phyloP scores from a whole-genome alignment of 2,888 invertebrate species.

The Craniophora ligustri region DNA sequence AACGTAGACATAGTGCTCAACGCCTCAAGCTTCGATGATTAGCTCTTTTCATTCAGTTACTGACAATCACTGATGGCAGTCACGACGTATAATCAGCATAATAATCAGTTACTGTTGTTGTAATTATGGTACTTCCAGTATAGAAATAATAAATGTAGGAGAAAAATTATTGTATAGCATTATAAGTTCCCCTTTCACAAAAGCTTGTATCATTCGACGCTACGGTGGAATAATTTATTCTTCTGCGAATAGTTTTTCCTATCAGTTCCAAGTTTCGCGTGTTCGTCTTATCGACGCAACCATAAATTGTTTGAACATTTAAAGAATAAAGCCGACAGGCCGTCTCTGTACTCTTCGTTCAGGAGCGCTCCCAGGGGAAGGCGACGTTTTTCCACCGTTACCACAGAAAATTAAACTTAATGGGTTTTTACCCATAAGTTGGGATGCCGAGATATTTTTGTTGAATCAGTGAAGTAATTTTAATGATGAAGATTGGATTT shows the following conservation, averaged over 20 bases:
- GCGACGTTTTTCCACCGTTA: slow-evolving; percentile 45
- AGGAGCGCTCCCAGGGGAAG: slow-evolving; percentile 35
- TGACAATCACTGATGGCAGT: no score
- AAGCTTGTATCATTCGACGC: slow-evolving; percentile 4
- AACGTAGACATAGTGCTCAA: no score
- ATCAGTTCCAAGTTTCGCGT: slow-evolving; percentile 58
- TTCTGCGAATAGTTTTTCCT: slow-evolving; percentile 37
- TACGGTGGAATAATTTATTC: slow-evolving; percentile 39
- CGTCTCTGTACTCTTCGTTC: slow-evolving; percentile 41
- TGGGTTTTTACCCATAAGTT: slow-evolving; percentile 26
- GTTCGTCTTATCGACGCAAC: slow-evolving; percentile 67
- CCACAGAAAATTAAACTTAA: slow-evolving; percentile 49
- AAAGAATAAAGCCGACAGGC: slow-evolving; percentile 40
- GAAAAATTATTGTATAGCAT: not conserved
- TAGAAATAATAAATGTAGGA: no score
- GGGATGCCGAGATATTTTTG: slow-evolving; percentile 20
- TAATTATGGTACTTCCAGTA: no score
- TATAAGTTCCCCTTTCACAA: not conserved
- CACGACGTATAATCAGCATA: no score
- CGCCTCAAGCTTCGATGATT: no score
- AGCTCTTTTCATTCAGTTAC: no score
- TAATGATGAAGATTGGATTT: not conserved
- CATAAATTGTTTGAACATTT: slow-evolving; percentile 68
- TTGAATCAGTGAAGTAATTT: not conserved
- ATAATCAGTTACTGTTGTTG: no score